Conservation (phyloP, 2,888 invertebrate genomes). For the Caenorhabditis doughertyi region DNA sequence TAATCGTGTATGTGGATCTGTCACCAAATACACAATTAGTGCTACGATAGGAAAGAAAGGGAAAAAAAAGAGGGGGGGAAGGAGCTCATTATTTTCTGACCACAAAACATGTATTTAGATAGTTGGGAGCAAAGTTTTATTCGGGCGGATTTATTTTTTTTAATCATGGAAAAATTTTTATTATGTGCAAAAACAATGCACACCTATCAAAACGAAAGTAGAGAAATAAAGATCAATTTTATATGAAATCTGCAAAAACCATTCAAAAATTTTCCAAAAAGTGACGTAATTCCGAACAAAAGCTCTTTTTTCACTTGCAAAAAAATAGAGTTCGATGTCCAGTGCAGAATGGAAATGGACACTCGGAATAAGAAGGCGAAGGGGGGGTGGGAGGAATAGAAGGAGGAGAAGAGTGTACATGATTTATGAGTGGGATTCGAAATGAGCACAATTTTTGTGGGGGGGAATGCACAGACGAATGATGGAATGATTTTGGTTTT, state of each 20-base stretch:
- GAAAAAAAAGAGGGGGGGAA: background rate
- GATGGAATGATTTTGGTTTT: no score
- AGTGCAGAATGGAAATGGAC: background rate
- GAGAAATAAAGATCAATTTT: no score
- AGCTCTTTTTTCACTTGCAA: background rate
- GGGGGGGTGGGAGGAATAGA: slow-evolving; percentile 6
- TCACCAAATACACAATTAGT: slow-evolving; percentile 1
- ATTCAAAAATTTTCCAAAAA: background rate
- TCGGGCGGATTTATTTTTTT: no score
- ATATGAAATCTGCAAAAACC: no score
- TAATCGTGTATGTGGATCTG: slow-evolving; percentile 11
- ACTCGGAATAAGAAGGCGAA: background rate
- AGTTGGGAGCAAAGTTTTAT: no score
- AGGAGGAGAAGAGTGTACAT: slow-evolving; percentile 7
- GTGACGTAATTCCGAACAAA: background rate
- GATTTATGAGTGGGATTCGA: slow-evolving; percentile 30
- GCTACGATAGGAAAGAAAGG: background rate
- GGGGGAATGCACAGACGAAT: background rate
- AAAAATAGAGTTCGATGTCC: background rate
- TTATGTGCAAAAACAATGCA: no score
- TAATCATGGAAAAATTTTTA: no score
- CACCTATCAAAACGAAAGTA: no score
- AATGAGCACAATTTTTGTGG: background rate
- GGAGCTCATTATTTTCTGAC: background rate
- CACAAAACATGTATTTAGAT: no score